Evolutionary conservation across 2,888 invertebrate species (phyloP).

Genomic region (Incurvaria masculella): DNA sequence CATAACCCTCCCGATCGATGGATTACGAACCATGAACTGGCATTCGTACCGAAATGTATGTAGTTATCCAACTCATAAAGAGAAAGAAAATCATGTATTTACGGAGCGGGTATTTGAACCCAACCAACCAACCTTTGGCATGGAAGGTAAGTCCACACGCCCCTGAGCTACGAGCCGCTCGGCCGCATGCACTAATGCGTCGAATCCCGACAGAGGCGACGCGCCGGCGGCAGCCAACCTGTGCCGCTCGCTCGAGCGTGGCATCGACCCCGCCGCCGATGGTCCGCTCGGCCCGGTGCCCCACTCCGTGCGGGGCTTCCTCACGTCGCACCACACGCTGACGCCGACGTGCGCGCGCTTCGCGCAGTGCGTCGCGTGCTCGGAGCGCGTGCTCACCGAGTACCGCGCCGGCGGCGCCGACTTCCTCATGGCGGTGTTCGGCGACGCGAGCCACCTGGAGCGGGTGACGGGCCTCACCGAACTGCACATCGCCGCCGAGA

Average conservation of each 20-base stretch:
- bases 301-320: constrained; percentile 90
- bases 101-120: not conserved
- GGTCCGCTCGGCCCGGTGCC: constrained; percentile 81
- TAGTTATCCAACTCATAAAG: too few relatives aligned
- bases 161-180: too few relatives aligned
- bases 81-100: constrained; percentile 3
- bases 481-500: constrained; percentile 57
- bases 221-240: constrained; percentile 65
- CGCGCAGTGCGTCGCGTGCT: constrained; percentile 91
- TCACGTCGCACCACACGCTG: constrained; percentile 78
- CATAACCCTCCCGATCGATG: too few relatives aligned
- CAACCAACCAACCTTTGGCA: too few relatives aligned
- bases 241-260: constrained; percentile 27
- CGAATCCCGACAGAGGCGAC: constrained; percentile 46
- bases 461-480: constrained; percentile 77
- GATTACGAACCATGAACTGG: too few relatives aligned
- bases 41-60: too few relatives aligned
- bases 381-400: constrained; percentile 44
- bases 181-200: too few relatives aligned
- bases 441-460: constrained; percentile 79
- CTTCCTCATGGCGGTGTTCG: constrained; percentile 77
- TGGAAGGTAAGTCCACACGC: too few relatives aligned
- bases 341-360: constrained; percentile 84
- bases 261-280: constrained; percentile 35
- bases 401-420: constrained; percentile 56